Percentiles rank a stretch among this genome's conserved stretches.
These are phyloP conservation scores for Sesamia nonagrioides DNA, from an alignment of 1,140 invertebrate species.

Conservation along the genomic window DNA sequence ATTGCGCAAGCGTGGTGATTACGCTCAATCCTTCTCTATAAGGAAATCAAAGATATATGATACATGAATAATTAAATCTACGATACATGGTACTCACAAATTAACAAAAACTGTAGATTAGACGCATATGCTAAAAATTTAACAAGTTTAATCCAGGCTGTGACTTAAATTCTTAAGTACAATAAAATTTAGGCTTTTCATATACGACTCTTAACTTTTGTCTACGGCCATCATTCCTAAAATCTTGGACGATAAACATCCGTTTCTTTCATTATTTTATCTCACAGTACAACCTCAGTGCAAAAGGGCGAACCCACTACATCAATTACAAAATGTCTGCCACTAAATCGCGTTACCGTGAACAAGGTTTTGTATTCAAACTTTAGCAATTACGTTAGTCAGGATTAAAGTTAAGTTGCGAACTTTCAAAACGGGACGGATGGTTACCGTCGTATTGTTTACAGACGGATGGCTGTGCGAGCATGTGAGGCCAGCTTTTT, in stretches of 20 bases:
- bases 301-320: slow-evolving; percentile 54
- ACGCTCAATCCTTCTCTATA: too few species aligned
- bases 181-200: too few species aligned
- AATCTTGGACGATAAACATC: neutral
- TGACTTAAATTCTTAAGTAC: too few species aligned
- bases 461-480: neutral
- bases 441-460: slow-evolving; percentile 61
- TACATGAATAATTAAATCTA: too few species aligned
- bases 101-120: too few species aligned
- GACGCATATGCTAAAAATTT: too few species aligned
- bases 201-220: too few species aligned
- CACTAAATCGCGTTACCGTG: slow-evolving; percentile 75
- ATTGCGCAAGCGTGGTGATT: too few species aligned
- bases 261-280: too few species aligned
- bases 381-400: slow-evolving; percentile 84
- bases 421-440: slow-evolving; percentile 81
- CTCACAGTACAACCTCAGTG: neutral
- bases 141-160: too few species aligned
- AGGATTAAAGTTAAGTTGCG: slow-evolving; percentile 78
- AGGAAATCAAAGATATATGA: too few species aligned
- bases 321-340: slow-evolving; percentile 80
- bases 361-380: slow-evolving; percentile 82
- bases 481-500: slow-evolving; percentile 7
- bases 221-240: neutral
- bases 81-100: too few species aligned